These are phyloP conservation scores for Caprella mutica DNA, from an alignment of 2,888 invertebrate species.

Conservation along the genomic window DNA sequence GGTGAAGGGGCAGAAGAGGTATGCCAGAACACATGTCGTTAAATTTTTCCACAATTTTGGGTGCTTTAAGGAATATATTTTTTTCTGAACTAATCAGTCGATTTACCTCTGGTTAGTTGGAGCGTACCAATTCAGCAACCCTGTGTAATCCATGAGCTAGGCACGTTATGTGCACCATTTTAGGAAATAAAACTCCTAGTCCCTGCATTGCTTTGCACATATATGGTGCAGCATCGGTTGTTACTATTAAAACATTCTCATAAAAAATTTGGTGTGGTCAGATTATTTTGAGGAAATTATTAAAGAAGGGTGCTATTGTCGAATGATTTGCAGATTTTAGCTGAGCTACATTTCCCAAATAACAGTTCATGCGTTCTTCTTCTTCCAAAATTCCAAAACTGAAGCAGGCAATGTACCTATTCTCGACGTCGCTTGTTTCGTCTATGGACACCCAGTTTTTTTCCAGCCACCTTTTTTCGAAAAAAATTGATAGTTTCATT, in stretches of 20 bases:
- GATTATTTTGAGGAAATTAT: too few species aligned
- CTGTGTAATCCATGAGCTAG: not conserved
- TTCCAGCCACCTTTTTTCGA: not conserved
- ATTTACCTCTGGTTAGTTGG: not conserved
- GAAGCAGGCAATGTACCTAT: not conserved
- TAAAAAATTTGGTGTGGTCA: not conserved
- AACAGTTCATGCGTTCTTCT: not conserved
- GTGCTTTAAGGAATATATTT: not conserved
- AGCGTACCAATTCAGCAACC: not conserved
- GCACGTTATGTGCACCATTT: not conserved
- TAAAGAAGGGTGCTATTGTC: too few species aligned
- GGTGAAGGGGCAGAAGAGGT: not conserved
- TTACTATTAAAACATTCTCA: not conserved
- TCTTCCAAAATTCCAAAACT: not conserved
- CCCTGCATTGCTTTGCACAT: not conserved
- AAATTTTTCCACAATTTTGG: not conserved
- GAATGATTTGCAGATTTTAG: too few species aligned
- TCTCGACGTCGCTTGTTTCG: not conserved
- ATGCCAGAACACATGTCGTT: not conserved
- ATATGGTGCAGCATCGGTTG: not conserved
- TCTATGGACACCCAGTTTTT: not conserved
- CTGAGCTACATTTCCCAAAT: too few species aligned
- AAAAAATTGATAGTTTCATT: not conserved
- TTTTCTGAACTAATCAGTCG: not conserved
- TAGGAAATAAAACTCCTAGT: not conserved